Conservation (phyloP, 2,888 invertebrate species). For the Meiosimyza decipiens region DNA sequence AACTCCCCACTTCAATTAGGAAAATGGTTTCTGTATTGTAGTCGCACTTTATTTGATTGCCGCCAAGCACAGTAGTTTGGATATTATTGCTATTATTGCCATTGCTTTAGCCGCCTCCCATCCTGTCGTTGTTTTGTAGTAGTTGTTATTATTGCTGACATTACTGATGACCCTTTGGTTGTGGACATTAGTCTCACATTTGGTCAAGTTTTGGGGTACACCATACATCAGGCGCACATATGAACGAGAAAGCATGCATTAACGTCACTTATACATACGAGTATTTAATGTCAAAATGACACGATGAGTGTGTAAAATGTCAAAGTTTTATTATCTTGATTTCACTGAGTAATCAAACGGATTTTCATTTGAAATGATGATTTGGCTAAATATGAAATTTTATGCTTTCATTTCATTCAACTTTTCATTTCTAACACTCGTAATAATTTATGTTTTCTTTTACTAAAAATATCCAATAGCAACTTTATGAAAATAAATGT, state of each 20-base stretch:
- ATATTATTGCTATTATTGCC: not conserved
- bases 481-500: too few species aligned
- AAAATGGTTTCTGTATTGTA: slow-evolving; percentile 20
- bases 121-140: not conserved
- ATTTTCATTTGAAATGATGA: slow-evolving; percentile 8
- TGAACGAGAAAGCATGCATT: too few species aligned
- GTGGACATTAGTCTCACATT: slow-evolving; percentile 12
- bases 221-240: not conserved
- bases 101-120: too few species aligned
- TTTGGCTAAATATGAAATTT: not conserved
- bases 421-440: too few species aligned
- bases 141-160: slow-evolving; percentile 6
- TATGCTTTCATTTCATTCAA: too few species aligned
- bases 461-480: too few species aligned
- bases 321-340: slow-evolving; percentile 10
- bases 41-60: slow-evolving; percentile 31
- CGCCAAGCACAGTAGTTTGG: slow-evolving; percentile 2
- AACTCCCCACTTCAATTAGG: slow-evolving; percentile 27
- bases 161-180: slow-evolving; percentile 9
- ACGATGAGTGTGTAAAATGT: not conserved
- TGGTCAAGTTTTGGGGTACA: not conserved
- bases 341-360: not conserved
- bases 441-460: too few species aligned
- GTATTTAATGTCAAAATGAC: too few species aligned
- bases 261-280: too few species aligned